Evolutionary conservation across 2,797 vertebrate species (phyloP).

Genomic region (Callimico goeldii): DNA sequence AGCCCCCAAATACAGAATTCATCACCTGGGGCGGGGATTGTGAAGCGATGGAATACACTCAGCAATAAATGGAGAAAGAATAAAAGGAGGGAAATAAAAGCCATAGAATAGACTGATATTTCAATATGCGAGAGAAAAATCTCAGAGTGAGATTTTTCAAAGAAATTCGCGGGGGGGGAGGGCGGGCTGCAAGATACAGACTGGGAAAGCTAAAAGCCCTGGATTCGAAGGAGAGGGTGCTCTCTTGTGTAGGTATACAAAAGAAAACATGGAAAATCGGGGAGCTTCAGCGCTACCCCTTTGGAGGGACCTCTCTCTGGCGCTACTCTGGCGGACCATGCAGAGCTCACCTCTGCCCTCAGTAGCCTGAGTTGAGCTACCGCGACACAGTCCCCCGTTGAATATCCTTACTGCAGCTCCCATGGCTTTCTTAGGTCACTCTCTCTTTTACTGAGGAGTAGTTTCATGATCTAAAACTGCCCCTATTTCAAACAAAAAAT

Average conservation of each 20-base stretch:
- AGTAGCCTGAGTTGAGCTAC: not conserved
- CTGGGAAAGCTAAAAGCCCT: not conserved
- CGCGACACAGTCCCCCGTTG: not conserved
- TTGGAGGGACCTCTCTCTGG: not conserved
- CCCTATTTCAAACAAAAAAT: constrained; percentile 43
- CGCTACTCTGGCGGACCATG: not conserved
- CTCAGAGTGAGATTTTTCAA: not conserved
- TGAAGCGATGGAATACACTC: not conserved
- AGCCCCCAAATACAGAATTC: not conserved
- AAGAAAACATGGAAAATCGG: not conserved
- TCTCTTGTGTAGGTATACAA: not conserved
- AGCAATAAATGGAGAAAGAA: not conserved
- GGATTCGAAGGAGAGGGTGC: not conserved
- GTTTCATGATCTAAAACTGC: not conserved
- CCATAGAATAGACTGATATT: not conserved
- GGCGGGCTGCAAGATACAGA: not conserved
- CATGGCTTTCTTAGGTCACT: not conserved
- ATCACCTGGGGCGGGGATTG: not conserved
- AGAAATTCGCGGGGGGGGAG: not conserved
- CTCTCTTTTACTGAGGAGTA: not conserved
- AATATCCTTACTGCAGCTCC: not conserved
- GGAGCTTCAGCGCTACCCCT: not conserved
- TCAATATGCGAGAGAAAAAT: constrained; percentile 16
- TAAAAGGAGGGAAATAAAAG: not conserved
- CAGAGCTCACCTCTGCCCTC: not conserved